Evolutionary conservation across 2,113 vertebrate genomes (phyloP), one percentile per base, ranked within the genome.

Genomic region (Urocolius indicus): DNA sequence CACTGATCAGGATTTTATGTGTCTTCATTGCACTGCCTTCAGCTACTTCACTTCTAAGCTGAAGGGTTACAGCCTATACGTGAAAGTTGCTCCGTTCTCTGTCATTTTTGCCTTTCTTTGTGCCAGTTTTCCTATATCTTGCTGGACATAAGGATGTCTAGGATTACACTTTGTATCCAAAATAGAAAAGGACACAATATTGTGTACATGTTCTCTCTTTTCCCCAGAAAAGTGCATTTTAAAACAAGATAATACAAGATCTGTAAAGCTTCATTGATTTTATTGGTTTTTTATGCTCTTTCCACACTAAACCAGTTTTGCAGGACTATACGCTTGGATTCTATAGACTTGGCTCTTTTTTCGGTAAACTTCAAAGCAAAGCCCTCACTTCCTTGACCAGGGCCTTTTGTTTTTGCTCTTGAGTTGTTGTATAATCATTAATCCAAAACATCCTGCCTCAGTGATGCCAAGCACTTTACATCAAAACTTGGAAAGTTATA

Each of bases 281-380:
- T 78, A 74, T 38, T 78, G 51, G 87, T 87, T 63, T 84, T 84
- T 89, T 57, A n/a, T 43, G 43, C 3, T 3, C 17, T 66, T 43
- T 36, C 36, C 73, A 72, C 34, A 84, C 24, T 77, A 90, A 85
- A 90, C 61, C 68, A 68, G 45, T 93, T 87, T 81, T 87, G 55
- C 91, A 92, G 73, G 77, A 78, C 52, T 67, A 9, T 65, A 72
- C 84, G 32, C 71, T 93, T 65, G 86, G 76, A 84, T 81, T 73
- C 73, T 68, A 67, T 71, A 81, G 57, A 82, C 54, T 89, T 91
- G 59, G 71, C 62, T 85, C 29, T 76, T 93, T 85, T 83, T 73
- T 71, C 67, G 76, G 34, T 59, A 84, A 91, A 89, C 58, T 84
- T 96, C 87, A 95, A 97, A 89, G 78, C 1, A 24, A 89, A 94